Percentiles rank a stretch among this genome's conserved stretches.
Evolutionary conservation across 2,113 vertebrate species (phyloP).

Genomic region (Nothobranchius kuhntae): DNA sequence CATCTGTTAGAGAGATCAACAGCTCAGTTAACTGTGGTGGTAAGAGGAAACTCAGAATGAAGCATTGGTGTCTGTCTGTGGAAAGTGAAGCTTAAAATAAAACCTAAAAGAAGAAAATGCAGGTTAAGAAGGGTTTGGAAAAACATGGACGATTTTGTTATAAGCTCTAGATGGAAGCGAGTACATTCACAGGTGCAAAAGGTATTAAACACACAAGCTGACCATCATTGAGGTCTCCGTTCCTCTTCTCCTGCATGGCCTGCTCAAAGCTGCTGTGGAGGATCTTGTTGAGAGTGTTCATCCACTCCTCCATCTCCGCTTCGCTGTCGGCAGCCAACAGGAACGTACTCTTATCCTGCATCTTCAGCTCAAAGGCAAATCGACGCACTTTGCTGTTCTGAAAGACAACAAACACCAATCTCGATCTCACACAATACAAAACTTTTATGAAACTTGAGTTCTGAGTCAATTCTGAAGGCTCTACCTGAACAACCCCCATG

Average conservation of each 20-base stretch:
- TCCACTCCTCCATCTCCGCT: conserved; percentile 97
- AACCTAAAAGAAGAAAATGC: not conserved
- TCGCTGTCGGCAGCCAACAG: conserved; percentile 95
- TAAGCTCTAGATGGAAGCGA: not conserved
- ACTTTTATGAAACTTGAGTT: no score
- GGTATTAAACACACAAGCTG: conserved; percentile 20
- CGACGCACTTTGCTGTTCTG: conserved; percentile 96
- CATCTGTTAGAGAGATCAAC: conserved; percentile 81
- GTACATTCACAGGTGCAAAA: not conserved
- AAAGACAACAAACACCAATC: not conserved
- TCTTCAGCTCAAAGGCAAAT: conserved; percentile 97
- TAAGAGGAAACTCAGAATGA: conserved; percentile 22
- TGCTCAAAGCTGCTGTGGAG: conserved; percentile 95
- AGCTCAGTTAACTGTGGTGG: conserved; percentile 24
- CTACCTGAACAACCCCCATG: conserved; percentile 97
- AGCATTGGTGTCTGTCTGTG: conserved; percentile 1
- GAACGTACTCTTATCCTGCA: conserved; percentile 98
- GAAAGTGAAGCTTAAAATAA: no score
- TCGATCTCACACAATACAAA: no score
- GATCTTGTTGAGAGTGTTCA: conserved; percentile 91
- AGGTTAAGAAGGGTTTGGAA: not conserved
- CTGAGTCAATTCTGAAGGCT: no score
- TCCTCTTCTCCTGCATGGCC: conserved; percentile 94
- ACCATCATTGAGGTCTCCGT: conserved; percentile 92
- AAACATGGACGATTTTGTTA: not conserved